Evolutionary conservation across 2,797 vertebrate species (phyloP), one percentile per base, ranked within the genome.

Genomic region (Mormyrus hasselquistii): DNA sequence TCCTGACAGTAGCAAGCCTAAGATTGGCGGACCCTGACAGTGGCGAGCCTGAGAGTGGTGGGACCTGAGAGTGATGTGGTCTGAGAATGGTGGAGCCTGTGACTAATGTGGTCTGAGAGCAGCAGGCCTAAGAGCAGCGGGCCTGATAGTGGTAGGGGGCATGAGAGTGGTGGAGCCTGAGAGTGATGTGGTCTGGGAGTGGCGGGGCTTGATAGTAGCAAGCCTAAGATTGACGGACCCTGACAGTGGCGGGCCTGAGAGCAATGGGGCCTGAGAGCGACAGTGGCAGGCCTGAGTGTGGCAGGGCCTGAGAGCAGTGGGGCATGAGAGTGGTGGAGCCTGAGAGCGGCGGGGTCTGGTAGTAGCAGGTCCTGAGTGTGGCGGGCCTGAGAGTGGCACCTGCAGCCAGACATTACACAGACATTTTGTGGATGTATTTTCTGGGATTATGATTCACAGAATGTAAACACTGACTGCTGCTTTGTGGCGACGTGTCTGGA

Each of bases 251-350:
- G 1, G 52, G 52, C 52, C 52, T 55, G 14, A 55, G 16, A 19
- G 53, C 0, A 1, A 0, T 0, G 2, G 6, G 47, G n/a, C 6
- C 6, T 59, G 55, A 59, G 19, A 59, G 55, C 0, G 3, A 0
- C 0, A 2, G 2, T 12, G 0, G 50, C 10, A 12, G 9, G 50
- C 50, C 50, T 52, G 50, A 52, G 50, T 12, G 50, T 1, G 3
- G 2, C 0, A 2, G 2, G 9, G 6, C n/a, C 19, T 8, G 57
- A 59, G n/a, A 59, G 57, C 0, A 2, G 0, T 0, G 1, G n/a
- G n/a, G 2, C 5, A 6, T 22, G 19, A 59, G 19, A 59, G 19
- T 0, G 12, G 0, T 0, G 2, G 6, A 2, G 2, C 19, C 55
- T 57, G 55, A 57, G 55, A n/a, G 19, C 19, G 2, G 52, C 14